Evolutionary conservation across 2,797 vertebrate genomes (phyloP).

Genomic region (Mergus octosetaceus): DNA sequence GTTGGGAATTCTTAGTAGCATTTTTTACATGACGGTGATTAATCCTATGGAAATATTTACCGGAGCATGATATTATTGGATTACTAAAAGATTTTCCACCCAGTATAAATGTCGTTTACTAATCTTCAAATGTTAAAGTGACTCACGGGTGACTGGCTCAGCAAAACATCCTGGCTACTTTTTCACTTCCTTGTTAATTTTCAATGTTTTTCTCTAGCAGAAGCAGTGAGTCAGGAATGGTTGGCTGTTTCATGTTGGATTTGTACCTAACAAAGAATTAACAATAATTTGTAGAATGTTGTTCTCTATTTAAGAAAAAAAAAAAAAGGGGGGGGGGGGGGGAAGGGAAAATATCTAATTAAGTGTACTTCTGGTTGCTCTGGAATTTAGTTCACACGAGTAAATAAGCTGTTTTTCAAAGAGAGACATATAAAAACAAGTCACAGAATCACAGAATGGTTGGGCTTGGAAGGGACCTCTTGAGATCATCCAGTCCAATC

Average conservation of each 20-base stretch:
- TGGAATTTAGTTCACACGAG: neutral
- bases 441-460: neutral
- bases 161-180: neutral
- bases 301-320: neutral
- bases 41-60: neutral
- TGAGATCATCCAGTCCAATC: no score
- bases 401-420: slow-evolving; percentile 24
- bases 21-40: neutral
- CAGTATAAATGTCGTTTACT: neutral
- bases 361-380: slow-evolving; percentile 6
- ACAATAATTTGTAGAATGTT: neutral
- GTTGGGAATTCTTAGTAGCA: neutral
- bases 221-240: neutral
- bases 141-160: neutral
- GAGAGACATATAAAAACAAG: neutral
- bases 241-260: neutral
- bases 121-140: neutral
- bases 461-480: no score
- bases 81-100: neutral
- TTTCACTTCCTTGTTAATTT: neutral
- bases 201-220: neutral
- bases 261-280: neutral
- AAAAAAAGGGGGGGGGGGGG: neutral
- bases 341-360: neutral
- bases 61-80: rapidly evolving